Conservation (phyloP, 2,888 invertebrate genomes). For the Pyrrhia umbra region DNA sequence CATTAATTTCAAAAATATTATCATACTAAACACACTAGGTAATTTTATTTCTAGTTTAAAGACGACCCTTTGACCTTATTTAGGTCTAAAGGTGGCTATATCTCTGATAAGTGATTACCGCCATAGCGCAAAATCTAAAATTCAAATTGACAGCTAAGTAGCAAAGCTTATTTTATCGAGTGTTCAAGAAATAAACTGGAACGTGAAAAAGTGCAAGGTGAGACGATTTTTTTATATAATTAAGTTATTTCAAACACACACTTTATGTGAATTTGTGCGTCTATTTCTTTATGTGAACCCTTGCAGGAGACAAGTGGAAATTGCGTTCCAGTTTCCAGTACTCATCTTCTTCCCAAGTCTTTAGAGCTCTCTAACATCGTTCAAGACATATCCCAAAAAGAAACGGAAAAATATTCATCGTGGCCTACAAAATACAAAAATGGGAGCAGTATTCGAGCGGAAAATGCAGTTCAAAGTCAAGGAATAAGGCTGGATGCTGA, state of each 20-base stretch:
- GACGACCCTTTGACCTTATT: background rate
- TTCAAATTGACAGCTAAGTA: slow-evolving; percentile 1
- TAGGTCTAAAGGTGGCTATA: background rate
- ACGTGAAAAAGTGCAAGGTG: slow-evolving; percentile 50
- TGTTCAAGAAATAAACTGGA: slow-evolving; percentile 49
- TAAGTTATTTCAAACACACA: background rate
- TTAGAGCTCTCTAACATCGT: too few species aligned
- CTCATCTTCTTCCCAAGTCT: too few species aligned
- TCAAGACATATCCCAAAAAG: too few species aligned
- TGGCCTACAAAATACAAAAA: too few species aligned
- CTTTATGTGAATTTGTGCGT: background rate
- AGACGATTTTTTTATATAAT: slow-evolving; percentile 16
- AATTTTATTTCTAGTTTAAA: background rate
- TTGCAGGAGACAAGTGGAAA: too few species aligned
- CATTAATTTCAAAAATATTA: background rate
- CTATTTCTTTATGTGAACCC: too few species aligned
- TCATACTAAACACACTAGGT: background rate
- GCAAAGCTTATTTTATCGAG: slow-evolving; percentile 49
- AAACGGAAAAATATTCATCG: too few species aligned
- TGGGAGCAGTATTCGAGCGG: too few species aligned
- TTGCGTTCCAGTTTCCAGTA: too few species aligned
- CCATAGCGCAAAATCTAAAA: slow-evolving; percentile 1
- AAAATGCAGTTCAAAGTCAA: too few species aligned
- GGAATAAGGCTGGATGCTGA: too few species aligned
- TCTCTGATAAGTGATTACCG: background rate